Base-by-base conservation (phyloP, 2,888 invertebrate genomes). In the Lingula anatina region DNA sequence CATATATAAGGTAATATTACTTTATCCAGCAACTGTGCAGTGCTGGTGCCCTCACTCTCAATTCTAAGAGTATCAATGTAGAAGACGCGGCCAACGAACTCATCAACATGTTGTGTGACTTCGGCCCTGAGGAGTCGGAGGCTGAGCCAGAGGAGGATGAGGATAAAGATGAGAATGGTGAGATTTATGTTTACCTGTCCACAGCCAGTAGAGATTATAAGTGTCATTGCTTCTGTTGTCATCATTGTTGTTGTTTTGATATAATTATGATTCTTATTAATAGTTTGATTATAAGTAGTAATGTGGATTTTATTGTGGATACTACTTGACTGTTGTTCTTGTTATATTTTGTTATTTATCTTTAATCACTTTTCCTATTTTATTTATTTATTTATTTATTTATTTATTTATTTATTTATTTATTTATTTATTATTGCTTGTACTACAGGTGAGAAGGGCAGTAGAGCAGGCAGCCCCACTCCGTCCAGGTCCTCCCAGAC, bases 71-170 rank as follows among this genome's bases (percentile, higher is more conserved):
- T 38, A 63, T 70, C 47, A 75, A 74, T 20, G 75, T 94, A 0
- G 92, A 94, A 66, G 91, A 93, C 71, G 92, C 93, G 2, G 78
- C 78, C 45, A 75, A 77, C 55, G 80, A 80, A 56, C 66, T 80
- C 35, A 78, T 80, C 47, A 67, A 71, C 53, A 71, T 80, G 65
- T 68, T 79, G 46, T 70, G 71, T 53, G 64, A 64, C 25, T 46
- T 63, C 1, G 62, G 62, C 24, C 55, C 54, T 5, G 54, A 55
- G 38, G 58, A 61, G 36, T 63, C 60, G 5, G 74, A 88, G 85
- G 61, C 62, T 12, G 59, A 65, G 9, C 59, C 56, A 1, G 62
- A 60, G 7, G 47, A 50, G 7, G 60, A 63, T 20, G 62, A 60
- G 15, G 64, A 56, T 3, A 53, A 55, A 18, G 62, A 54, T 39